Conservation (phyloP, 1,140 invertebrate species). For the Panagrolaimus sp. region DNA sequence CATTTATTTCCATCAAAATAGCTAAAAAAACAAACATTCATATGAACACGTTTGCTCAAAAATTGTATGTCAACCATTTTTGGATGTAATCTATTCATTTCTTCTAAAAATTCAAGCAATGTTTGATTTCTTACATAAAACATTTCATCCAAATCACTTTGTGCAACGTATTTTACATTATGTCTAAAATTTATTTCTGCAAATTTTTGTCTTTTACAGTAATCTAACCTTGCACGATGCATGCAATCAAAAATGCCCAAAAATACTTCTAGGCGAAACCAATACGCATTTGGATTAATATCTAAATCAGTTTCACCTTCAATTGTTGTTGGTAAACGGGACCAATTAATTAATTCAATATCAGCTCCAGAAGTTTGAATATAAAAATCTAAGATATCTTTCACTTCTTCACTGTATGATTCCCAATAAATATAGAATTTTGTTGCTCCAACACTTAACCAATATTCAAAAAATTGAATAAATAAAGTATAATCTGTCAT, state of each 20-base stretch:
- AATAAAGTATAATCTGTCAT: not conserved
- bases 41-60: slow-evolving; percentile 16
- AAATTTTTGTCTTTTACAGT: too few relatives aligned
- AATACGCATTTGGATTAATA: slow-evolving; percentile 23
- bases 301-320: not conserved
- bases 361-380: slow-evolving; percentile 20
- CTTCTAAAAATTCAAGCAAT: slow-evolving; percentile 20
- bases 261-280: slow-evolving; percentile 29
- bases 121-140: slow-evolving; percentile 13
- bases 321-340: slow-evolving; percentile 15
- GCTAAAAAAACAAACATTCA: slow-evolving; percentile 20
- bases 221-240: slow-evolving; percentile 21
- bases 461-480: slow-evolving; percentile 19
- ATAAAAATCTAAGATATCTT: slow-evolving; percentile 25
- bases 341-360: slow-evolving; percentile 32
- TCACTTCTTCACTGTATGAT: not conserved
- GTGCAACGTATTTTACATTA: slow-evolving; percentile 27
- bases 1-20: not conserved
- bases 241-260: slow-evolving; percentile 33
- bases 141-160: slow-evolving; percentile 31
- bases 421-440: slow-evolving; percentile 22
- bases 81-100: slow-evolving; percentile 18
- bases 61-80: slow-evolving; percentile 18
- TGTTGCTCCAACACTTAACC: slow-evolving; percentile 14
- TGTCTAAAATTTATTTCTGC: slow-evolving; percentile 8